Evolutionary conservation across 2,797 vertebrate species (phyloP).

Genomic region (Hydrolagus colliei): DNA sequence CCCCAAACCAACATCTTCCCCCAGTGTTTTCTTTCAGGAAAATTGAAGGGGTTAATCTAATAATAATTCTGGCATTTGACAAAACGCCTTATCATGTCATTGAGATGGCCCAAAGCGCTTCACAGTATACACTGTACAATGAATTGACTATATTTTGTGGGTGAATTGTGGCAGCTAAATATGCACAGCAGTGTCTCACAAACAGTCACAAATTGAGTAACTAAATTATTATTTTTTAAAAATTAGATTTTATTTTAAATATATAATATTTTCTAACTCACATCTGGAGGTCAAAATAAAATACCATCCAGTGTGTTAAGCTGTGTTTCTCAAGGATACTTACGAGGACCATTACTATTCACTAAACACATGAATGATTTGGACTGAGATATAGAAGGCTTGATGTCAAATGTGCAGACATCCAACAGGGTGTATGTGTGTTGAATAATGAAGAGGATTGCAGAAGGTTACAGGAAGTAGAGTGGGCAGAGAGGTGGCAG

Average conservation of each 20-base stretch:
- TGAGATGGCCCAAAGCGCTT: neutral
- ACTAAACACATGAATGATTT: no score
- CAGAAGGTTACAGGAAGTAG: no score
- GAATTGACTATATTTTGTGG: neutral
- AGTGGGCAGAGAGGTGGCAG: no score
- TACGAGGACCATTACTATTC: no score
- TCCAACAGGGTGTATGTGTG: no score
- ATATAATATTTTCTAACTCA: no score
- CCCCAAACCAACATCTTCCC: neutral
- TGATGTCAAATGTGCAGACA: no score
- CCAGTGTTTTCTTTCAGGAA: neutral
- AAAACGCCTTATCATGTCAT: neutral
- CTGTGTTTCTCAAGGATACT: no score
- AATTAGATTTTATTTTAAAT: neutral
- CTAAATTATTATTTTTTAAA: neutral
- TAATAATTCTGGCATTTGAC: neutral
- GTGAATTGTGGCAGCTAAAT: neutral
- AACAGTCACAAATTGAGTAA: neutral
- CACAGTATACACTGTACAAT: neutral
- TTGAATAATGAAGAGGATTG: no score
- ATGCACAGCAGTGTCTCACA: neutral
- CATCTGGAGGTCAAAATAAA: no score
- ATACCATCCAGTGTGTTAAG: no score
- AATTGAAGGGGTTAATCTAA: neutral
- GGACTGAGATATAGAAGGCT: no score